Base-by-base conservation (phyloP, 1,140 invertebrate species). In the Zaprionus tsacasi region DNA sequence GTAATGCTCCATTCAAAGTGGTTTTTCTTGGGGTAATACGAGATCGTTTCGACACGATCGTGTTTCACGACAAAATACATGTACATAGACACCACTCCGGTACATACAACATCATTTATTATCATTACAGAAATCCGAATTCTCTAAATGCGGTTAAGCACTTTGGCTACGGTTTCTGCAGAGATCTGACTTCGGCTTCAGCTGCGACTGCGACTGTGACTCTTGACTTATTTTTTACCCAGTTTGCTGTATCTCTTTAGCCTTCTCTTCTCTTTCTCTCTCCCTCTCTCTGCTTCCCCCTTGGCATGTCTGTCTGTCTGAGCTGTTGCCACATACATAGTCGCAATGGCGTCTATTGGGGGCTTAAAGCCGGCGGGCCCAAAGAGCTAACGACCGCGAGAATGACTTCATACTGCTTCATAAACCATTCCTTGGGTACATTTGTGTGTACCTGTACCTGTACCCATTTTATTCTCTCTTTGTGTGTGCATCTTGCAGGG, bases 101-200 rank as follows among this genome's bases (percentile, higher is more conserved):
- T 21, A 48, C 45, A 48, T 6, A 7, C 17, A 17, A 50, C 50
- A 70, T 68, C 13, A 57, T 82, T 83, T 83, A 77, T 85, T 73
- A 78, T 81, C 82, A 68, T 79, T 70, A 67, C 48, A 36, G 65
- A 64, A 50, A 50, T 50, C 70, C 40, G 17, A 73, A 68, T 54
- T 88, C 82, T 85, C 71, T 78, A 88, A 87, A 87, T 87, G 82
- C 83, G 82, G 82, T 83, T 87, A 87, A 88, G 83, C 77, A 88
- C 82, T 79, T 59, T 56, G 69, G 54, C 78, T 58, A 57, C 59
- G 48, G 65, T 70, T 65, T 70, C 68, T 67, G 67, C 68, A 76
- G 50, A 56, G 33, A 45, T 25, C 57, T 57, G 59, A 54, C 50
- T 50, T n/a, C 40, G 6, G 38, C 38, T n/a, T 43, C 38, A n/a